These are phyloP conservation scores for Zelostemma sp. DNA, from an alignment of 1,140 invertebrate species.

Conservation along the genomic window DNA sequence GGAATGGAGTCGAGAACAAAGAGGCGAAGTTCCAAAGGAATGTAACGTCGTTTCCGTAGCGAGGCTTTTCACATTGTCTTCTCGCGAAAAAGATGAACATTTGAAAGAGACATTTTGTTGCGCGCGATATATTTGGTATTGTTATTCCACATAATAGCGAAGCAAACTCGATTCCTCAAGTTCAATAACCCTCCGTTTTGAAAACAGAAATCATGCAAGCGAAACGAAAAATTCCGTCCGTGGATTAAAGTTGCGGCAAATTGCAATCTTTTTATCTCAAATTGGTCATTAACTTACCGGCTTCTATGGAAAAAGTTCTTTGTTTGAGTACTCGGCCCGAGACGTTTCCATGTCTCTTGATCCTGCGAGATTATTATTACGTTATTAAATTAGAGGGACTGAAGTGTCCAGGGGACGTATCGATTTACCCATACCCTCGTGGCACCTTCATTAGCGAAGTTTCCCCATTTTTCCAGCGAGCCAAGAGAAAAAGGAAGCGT, in stretches of 20 bases:
- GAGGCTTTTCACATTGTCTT: constrained; percentile 33
- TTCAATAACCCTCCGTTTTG: too few species aligned
- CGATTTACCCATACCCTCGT: constrained; percentile 8
- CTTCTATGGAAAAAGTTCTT: too few species aligned
- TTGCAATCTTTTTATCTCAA: too few species aligned
- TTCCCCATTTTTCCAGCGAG: background rate
- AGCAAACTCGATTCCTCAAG: too few species aligned
- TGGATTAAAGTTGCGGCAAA: too few species aligned
- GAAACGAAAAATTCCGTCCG: too few species aligned
- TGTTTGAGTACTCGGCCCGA: too few species aligned
- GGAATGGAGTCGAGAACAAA: constrained; percentile 37
- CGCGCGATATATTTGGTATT: too few species aligned
- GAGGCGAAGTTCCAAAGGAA: constrained; percentile 29
- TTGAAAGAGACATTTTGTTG: constrained; percentile 24
- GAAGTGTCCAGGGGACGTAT: constrained; percentile 22
- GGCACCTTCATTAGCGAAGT: background rate
- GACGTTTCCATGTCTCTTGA: constrained; percentile 21
- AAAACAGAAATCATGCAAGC: too few species aligned
- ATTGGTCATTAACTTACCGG: too few species aligned
- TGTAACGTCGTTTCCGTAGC: constrained; percentile 35
- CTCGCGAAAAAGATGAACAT: constrained; percentile 26
- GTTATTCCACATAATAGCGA: too few species aligned
- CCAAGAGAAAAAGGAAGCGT: background rate
- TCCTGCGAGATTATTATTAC: constrained; percentile 25
- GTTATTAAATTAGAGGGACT: constrained; percentile 24